Conservation (phyloP, 2,797 vertebrate genomes). For the Taenioides sp. region DNA sequence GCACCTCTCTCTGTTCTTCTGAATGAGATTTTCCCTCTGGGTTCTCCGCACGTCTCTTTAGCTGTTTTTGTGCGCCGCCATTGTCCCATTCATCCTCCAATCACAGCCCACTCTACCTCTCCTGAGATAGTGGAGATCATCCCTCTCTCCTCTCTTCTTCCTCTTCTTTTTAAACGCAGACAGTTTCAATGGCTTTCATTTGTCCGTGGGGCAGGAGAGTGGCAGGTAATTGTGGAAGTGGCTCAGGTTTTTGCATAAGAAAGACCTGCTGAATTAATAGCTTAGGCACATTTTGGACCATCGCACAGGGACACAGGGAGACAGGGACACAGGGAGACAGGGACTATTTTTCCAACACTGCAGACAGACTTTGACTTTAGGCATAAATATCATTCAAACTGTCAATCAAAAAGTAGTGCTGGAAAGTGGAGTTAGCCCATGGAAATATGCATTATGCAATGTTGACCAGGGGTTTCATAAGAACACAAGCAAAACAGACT, state of each 20-base stretch:
- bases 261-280: conserved; percentile 48
- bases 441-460: neutral
- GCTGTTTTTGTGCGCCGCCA: neutral
- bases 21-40: neutral
- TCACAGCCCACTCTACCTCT: neutral
- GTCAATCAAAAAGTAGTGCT: neutral
- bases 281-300: neutral
- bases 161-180: conserved; percentile 11
- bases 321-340: neutral
- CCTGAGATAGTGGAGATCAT: neutral
- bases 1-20: neutral
- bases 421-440: neutral
- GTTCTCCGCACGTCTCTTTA: neutral
- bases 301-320: neutral
- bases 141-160: neutral
- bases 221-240: conserved; percentile 73
- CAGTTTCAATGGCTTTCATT: conserved; percentile 76
- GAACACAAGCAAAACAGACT: too few relatives aligned
- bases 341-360: neutral
- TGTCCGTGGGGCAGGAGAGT: conserved; percentile 71
- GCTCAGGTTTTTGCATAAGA: conserved; percentile 73
- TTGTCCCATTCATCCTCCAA: neutral
- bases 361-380: neutral
- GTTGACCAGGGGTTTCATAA: neutral
- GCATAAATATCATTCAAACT: neutral